Evolutionary conservation across 2,888 invertebrate genomes (phyloP), one percentile per base, ranked within the genome.

Genomic region (Drosophila gaucha): DNA sequence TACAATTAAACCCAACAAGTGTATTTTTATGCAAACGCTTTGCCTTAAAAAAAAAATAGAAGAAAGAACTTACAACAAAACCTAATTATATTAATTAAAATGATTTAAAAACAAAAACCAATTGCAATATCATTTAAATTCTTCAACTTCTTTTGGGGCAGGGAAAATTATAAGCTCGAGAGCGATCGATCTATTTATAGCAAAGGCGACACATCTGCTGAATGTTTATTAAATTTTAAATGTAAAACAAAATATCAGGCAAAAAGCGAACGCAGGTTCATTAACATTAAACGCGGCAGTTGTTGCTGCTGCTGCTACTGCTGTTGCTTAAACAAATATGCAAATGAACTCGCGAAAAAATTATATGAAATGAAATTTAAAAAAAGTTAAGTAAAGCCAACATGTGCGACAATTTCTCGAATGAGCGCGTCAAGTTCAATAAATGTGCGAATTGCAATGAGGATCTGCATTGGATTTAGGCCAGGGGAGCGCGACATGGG

Each of bases 21-120:
- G 83, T 90, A 90, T 88, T 91, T 91, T 90, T 90, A 85, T 89
- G 91, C 90, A 90, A 90, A 89, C 78, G 90, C 90, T 91, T 90
- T 89, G 91, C 91, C 91, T 91, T 90, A 80, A 73, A 49, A 65
- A 66, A 57, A 59, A 59, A 55, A 14, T 38, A 46, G 75, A 66
- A 35, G 35, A n/a, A n/a, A n/a, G n/a, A n/a, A n/a, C n/a, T n/a
- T n/a, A n/a, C n/a, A n/a, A 59, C 35, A 20, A 50, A 38, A 50
- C 28, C 10, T 31, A 51, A 51, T 30, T 51, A 54, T 63, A 56
- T 55, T 41, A 72, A 56, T 57, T 46, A 63, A 62, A 63, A 57
- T 56, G 60, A 78, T 69, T 68, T 67, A 73, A 75, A 74, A 57
- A 78, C 50, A 67, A 70, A 28, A 69, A 62, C 1, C 3, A 64